Conservation (phyloP, 2,888 invertebrate genomes). For the Harpalus rubripes region DNA sequence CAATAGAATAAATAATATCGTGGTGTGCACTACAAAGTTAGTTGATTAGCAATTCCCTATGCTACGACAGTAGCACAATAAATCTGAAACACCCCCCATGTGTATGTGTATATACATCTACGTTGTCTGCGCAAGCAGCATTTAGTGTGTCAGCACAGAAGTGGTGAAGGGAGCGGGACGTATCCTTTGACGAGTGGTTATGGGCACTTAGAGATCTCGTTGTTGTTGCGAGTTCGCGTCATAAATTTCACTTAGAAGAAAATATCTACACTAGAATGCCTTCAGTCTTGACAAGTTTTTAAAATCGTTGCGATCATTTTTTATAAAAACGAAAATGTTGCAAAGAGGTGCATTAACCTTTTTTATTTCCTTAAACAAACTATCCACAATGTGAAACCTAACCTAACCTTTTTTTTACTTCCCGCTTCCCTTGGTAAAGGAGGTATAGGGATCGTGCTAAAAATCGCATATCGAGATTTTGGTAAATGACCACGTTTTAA, state of each 20-base stretch:
- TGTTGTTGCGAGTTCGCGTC: conserved; percentile 35
- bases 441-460: too few species aligned
- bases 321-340: background rate
- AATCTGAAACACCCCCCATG: background rate
- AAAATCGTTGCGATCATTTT: conserved; percentile 28
- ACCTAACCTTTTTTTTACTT: too few species aligned
- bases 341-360: too few species aligned
- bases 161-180: background rate
- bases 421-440: too few species aligned
- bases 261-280: conserved; percentile 13
- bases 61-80: background rate
- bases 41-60: too few species aligned
- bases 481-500: too few species aligned
- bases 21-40: background rate
- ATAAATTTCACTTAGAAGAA: conserved; percentile 51
- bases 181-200: conserved; percentile 59
- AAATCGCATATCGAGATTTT: too few species aligned
- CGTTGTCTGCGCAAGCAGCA: conserved; percentile 5
- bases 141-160: background rate
- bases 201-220: conserved; percentile 60
- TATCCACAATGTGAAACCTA: too few species aligned
- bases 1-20: conserved; percentile 15
- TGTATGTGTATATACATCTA: background rate
- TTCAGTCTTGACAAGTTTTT: conserved; percentile 35
- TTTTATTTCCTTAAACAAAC: too few species aligned